Conservation (phyloP, 35 echinoderm and acorn worm genomes). For the Patiria miniata region DNA sequence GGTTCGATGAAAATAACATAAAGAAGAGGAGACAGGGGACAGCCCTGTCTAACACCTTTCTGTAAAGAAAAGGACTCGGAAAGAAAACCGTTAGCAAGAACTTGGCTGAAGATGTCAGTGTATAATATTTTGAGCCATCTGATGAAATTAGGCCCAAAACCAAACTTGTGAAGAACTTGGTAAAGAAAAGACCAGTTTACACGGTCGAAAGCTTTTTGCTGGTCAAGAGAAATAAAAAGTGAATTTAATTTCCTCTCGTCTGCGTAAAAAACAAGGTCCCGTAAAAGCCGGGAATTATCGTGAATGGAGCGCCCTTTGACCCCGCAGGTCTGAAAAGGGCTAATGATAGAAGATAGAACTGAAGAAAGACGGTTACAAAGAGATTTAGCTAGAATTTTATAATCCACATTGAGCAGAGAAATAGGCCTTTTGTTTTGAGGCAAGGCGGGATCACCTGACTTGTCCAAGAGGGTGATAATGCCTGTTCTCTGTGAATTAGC, state of each 20-base stretch:
- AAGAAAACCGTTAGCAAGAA: neutral
- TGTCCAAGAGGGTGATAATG: conserved; percentile 26
- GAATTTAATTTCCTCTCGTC: too few relatives aligned
- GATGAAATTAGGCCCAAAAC: conserved; percentile 39
- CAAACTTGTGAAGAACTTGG: conserved; percentile 2
- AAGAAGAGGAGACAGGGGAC: conserved; percentile 33
- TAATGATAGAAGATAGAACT: too few relatives aligned
- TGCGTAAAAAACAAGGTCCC: too few relatives aligned
- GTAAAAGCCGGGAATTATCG: too few relatives aligned
- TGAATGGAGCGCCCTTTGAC: too few relatives aligned
- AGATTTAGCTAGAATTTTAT: too few relatives aligned
- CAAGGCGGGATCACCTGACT: neutral
- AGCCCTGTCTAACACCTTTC: conserved; percentile 40
- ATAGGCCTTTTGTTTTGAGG: too few relatives aligned
- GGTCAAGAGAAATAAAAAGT: conserved; percentile 36
- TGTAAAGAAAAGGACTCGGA: neutral
- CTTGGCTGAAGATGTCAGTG: conserved; percentile 9
- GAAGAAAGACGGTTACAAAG: too few relatives aligned
- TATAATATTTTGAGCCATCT: conserved; percentile 44
- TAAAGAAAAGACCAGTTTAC: conserved; percentile 10
- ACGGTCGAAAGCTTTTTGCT: conserved; percentile 46
- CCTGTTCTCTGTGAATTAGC: neutral
- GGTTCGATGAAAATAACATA: conserved; percentile 45
- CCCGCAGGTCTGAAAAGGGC: too few relatives aligned
- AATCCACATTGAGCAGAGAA: too few relatives aligned